Evolutionary conservation across 1,140 invertebrate genomes (phyloP), one percentile per base, ranked within the genome.

Genomic region (Andricus grossulariae): DNA sequence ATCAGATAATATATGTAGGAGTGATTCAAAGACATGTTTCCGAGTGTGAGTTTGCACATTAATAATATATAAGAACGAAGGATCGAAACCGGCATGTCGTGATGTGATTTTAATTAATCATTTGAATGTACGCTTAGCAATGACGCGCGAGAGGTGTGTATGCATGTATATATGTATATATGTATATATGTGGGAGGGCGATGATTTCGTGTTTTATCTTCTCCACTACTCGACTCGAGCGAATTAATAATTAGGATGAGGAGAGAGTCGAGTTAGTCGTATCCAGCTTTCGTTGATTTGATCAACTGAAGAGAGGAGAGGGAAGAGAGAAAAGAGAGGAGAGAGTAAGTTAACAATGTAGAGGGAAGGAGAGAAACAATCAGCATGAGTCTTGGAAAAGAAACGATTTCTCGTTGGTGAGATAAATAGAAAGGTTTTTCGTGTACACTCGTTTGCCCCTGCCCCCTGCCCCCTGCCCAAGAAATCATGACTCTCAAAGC

Each of bases 71-170:
- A 39, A n/a, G 32, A 39, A 45, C 60, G 12, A 66, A 66, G 25
- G 60, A 66, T 45, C 13, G 25, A 39, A 66, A 66, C 25, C 60
- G 77, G 66, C 74, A 73, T 55, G 77, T 73, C 75, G 83, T 80
- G 82, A 85, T 82, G 78, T 85, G 83, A 80, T 85, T 82, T 83
- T 86, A 86, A 86, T 86, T 86, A 86, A 86, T 86, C 85, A 86
- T 84, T 86, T 84, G 80, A 82, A 32, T 66, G 60, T n/a, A 39
- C 25, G 83, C 83, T 86, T 83, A 86, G 86, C 86, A 85, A 86
- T 83, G 83, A 80, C 71, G 71, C 39, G 51, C 50, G 50, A 79
- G 77, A 45, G 39, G 39, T 45, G 39, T 45, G 39, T 45, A 45
- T 7, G 7, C 8, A 11, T 45, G 39, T 1, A 11, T 45, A 60